Evolutionary conservation across 2,888 invertebrate species (phyloP).

Genomic region (Aricia artaxerxes): DNA sequence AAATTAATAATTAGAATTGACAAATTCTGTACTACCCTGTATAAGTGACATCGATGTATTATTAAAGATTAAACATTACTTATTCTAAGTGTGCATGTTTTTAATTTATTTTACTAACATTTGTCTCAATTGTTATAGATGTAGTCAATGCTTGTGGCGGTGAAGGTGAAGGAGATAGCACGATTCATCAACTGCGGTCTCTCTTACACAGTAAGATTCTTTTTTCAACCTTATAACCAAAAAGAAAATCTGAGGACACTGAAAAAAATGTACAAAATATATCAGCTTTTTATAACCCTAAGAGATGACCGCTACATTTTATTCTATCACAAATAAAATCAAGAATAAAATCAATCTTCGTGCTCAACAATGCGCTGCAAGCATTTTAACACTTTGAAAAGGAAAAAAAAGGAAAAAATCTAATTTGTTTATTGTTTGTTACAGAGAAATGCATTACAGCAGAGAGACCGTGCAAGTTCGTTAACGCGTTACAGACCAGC

Average conservation of each 20-base stretch:
- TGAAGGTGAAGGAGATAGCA: constrained; percentile 86
- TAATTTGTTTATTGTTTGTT: constrained; percentile 52
- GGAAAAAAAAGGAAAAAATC: not conserved
- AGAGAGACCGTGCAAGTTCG: constrained; percentile 71
- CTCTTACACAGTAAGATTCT: constrained; percentile 78
- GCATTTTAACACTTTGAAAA: constrained; percentile 49
- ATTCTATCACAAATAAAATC: constrained; percentile 33
- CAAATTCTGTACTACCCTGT: not conserved
- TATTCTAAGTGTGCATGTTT: constrained; percentile 34
- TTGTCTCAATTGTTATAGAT: constrained; percentile 86
- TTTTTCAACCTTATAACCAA: constrained; percentile 44
- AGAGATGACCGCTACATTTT: constrained; percentile 54
- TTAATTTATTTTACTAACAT: constrained; percentile 54
- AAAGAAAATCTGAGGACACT: constrained; percentile 1
- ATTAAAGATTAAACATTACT: not conserved
- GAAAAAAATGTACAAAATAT: not conserved
- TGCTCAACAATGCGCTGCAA: constrained; percentile 61
- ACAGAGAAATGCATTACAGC: constrained; percentile 74
- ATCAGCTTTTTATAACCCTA: not conserved
- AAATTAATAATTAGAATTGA: not conserved
- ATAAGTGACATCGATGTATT: not conserved
- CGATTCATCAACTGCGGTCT: constrained; percentile 80
- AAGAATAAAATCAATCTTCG: constrained; percentile 49
- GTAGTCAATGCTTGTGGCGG: constrained; percentile 94
- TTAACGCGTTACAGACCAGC: constrained; percentile 45